Percentiles rank a stretch among this genome's conserved stretches.
phyloP scores from a whole-genome alignment of 2,797 vertebrate genomes.

The Myotis pilosus region DNA sequence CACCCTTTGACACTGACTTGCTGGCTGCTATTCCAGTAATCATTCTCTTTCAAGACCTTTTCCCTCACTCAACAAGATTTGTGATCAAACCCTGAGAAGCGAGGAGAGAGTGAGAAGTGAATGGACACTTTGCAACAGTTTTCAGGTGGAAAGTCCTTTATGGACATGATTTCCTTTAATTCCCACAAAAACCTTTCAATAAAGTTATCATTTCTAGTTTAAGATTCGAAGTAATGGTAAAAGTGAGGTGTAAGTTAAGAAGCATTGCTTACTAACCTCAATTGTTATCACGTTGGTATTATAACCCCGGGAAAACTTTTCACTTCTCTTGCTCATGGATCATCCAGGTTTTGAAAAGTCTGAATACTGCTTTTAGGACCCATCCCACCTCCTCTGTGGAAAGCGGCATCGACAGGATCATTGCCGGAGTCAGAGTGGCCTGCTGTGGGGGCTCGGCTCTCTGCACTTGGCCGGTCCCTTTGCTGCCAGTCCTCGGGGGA shows the following conservation, averaged over 20 bases:
- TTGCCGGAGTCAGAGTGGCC: not conserved
- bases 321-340: not conserved
- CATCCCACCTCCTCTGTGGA: not conserved
- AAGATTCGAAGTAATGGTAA: not conserved
- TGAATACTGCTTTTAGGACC: not conserved
- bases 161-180: not conserved
- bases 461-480: not conserved
- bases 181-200: not conserved
- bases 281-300: not conserved
- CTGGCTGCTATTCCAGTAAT: not conserved
- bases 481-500: not conserved
- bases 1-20: not conserved
- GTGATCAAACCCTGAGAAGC: not conserved
- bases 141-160: not conserved
- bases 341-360: conserved; percentile 41
- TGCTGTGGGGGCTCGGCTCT: not conserved
- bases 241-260: not conserved
- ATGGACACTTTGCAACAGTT: not conserved
- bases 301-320: not conserved
- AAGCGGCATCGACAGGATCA: not conserved
- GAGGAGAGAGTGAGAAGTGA: not conserved
- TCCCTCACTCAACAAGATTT: not conserved
- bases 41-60: not conserved
- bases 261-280: not conserved
- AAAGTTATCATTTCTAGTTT: not conserved